Evolutionary conservation across 2,888 invertebrate genomes (phyloP).

Genomic region (Elysia crispata): DNA sequence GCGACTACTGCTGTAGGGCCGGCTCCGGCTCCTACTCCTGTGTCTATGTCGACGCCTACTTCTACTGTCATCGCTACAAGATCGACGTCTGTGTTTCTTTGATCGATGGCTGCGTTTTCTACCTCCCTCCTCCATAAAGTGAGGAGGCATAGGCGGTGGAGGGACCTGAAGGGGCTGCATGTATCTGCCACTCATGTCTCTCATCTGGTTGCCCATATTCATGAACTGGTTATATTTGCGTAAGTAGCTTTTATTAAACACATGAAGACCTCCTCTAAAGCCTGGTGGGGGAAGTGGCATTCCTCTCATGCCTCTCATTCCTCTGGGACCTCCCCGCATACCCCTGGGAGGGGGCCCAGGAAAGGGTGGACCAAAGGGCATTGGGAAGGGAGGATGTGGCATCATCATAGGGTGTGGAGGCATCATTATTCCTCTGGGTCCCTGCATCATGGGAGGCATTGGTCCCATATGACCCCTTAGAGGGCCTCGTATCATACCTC

Average conservation of each 20-base stretch:
- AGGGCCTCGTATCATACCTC: background rate
- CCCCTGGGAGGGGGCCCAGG: slow-evolving; percentile 35
- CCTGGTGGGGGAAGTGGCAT: slow-evolving; percentile 40
- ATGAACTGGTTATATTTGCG: slow-evolving; percentile 45
- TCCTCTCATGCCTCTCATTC: slow-evolving; percentile 35
- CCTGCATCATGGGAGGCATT: slow-evolving; percentile 42
- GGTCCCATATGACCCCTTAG: slow-evolving; percentile 9
- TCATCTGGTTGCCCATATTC: slow-evolving; percentile 45
- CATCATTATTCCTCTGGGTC: slow-evolving; percentile 38
- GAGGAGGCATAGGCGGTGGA: slow-evolving; percentile 14
- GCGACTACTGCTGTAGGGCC: background rate
- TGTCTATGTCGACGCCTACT: slow-evolving; percentile 30
- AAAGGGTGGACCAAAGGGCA: slow-evolving; percentile 42
- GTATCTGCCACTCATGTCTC: slow-evolving; percentile 47
- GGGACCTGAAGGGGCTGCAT: slow-evolving; percentile 45
- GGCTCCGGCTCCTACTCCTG: slow-evolving; percentile 14
- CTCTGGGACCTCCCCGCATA: slow-evolving; percentile 27
- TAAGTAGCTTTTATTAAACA: slow-evolving; percentile 42
- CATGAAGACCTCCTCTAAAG: slow-evolving; percentile 33
- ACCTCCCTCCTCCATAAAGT: background rate
- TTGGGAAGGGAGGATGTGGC: slow-evolving; percentile 20
- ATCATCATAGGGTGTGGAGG: slow-evolving; percentile 37
- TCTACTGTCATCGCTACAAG: slow-evolving; percentile 28
- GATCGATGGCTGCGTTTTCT: background rate
- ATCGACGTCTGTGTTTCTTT: background rate